These are phyloP conservation scores for Pterocles orientalis DNA, from an alignment of 2,113 vertebrate genomes.

Conservation along the genomic window DNA sequence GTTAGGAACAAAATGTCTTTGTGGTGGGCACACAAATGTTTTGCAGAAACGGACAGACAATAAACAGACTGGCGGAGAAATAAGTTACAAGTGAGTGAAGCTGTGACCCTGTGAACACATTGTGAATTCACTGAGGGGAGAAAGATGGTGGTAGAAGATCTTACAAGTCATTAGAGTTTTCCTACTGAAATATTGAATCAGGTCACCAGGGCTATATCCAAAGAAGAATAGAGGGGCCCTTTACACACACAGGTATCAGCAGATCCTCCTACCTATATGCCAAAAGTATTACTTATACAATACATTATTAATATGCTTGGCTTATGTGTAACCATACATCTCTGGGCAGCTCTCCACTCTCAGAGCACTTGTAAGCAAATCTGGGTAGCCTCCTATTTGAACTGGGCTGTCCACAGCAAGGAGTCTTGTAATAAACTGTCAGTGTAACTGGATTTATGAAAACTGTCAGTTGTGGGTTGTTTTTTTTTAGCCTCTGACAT, in stretches of 20 bases:
- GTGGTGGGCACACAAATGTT: rapidly evolving
- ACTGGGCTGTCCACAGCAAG: neutral
- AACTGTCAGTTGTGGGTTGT: neutral
- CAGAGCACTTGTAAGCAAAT: neutral
- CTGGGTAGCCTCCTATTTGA: neutral
- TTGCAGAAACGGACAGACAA: neutral
- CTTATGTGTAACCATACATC: neutral
- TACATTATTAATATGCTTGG: neutral
- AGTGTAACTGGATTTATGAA: neutral
- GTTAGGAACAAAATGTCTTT: neutral
- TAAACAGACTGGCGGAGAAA: neutral
- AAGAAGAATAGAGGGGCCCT: neutral
- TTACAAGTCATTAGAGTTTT: neutral
- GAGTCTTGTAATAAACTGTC: neutral
- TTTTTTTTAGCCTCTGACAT: neutral
- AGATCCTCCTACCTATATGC: neutral
- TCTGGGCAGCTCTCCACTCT: neutral
- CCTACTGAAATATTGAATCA: neutral
- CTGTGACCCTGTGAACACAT: neutral
- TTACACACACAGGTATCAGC: neutral
- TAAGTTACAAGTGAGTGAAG: neutral
- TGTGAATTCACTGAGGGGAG: neutral
- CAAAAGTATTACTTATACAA: neutral
- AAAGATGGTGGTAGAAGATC: neutral
- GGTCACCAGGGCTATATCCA: neutral